phyloP scores from a whole-genome alignment of 2,888 invertebrate species.

The Phalera bucephala region DNA sequence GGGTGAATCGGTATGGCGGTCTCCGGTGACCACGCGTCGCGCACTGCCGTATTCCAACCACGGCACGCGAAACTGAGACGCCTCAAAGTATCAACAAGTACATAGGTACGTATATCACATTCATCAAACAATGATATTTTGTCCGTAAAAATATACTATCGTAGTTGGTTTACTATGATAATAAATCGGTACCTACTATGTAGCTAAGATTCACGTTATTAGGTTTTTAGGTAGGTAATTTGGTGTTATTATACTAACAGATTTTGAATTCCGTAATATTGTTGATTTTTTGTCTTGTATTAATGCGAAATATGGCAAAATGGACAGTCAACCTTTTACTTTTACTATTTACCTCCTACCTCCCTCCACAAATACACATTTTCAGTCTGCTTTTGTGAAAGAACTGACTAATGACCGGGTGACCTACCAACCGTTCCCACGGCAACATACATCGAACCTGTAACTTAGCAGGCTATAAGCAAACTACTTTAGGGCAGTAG shows the following conservation, averaged over 20 bases:
- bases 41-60: slow-evolving; percentile 45
- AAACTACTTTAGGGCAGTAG: background rate
- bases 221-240: too few species aligned
- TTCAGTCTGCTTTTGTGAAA: slow-evolving; percentile 1
- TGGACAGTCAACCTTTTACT: too few species aligned
- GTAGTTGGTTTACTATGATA: too few species aligned
- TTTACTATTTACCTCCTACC: too few species aligned
- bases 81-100: slow-evolving; percentile 37
- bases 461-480: slow-evolving; percentile 4
- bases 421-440: slow-evolving; percentile 41
- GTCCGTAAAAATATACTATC: too few species aligned
- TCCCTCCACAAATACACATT: too few species aligned
- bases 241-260: too few species aligned
- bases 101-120: slow-evolving; percentile 13
- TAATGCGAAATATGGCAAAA: too few species aligned
- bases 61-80: slow-evolving; percentile 23
- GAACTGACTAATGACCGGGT: slow-evolving; percentile 27
- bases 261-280: too few species aligned
- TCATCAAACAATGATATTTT: slow-evolving; percentile 16
- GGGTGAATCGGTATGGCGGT: slow-evolving; percentile 13
- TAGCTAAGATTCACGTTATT: too few species aligned
- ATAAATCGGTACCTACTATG: too few species aligned
- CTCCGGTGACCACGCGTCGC: slow-evolving; percentile 33
- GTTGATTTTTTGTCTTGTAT: too few species aligned
- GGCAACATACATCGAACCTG: slow-evolving; percentile 33